Evolutionary conservation across 1,140 invertebrate species (phyloP).

Genomic region (Trissolcus basalis): DNA sequence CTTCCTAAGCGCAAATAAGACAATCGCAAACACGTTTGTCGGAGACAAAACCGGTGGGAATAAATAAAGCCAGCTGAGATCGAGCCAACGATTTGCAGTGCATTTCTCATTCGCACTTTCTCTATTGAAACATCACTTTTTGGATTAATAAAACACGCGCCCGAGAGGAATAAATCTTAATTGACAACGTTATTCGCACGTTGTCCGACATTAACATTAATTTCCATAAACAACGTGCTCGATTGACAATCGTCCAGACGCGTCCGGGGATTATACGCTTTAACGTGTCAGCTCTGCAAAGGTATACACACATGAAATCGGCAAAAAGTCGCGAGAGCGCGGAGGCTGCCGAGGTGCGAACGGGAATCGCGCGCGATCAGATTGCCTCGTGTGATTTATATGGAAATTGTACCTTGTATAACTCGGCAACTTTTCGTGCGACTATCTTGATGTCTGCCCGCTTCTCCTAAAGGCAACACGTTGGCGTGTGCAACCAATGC

Average conservation of each 20-base stretch:
- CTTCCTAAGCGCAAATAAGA: background rate
- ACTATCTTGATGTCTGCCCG: conserved; percentile 55
- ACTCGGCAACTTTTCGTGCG: conserved; percentile 57
- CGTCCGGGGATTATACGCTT: conserved; percentile 23
- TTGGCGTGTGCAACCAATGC: conserved; percentile 46
- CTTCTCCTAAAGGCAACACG: conserved; percentile 44
- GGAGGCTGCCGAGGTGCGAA: conserved; percentile 35
- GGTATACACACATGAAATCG: conserved; percentile 24
- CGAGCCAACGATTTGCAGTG: background rate
- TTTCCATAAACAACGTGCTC: conserved; percentile 50
- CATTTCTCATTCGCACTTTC: conserved; percentile 16
- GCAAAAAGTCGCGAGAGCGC: background rate
- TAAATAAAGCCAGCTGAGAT: background rate
- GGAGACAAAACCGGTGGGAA: conserved; percentile 24
- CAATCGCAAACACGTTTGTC: conserved; percentile 22
- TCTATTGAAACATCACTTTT: conserved; percentile 24
- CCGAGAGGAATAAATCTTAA: conserved; percentile 30
- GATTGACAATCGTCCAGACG: conserved; percentile 41
- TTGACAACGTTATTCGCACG: conserved; percentile 43
- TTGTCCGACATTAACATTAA: conserved; percentile 40
- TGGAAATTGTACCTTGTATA: conserved; percentile 59
- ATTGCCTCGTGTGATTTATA: conserved; percentile 56
- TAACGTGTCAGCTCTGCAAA: conserved; percentile 5
- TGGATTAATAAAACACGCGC: conserved; percentile 22
- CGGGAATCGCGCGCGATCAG: conserved; percentile 42